Evolutionary conservation across 2,113 vertebrate genomes (phyloP).

Genomic region (Cacatua alba): DNA sequence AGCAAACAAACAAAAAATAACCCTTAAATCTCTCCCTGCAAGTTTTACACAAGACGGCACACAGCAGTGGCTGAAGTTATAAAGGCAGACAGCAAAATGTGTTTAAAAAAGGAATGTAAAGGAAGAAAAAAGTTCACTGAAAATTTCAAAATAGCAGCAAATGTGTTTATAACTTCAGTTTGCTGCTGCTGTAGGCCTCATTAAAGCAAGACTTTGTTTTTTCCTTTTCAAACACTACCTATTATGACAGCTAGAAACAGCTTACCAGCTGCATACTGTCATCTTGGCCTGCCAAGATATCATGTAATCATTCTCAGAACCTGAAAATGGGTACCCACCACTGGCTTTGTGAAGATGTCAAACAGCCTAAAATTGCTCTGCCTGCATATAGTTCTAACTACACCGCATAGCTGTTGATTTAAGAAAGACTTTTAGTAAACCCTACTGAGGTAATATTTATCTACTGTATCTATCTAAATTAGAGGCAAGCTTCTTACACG

Average conservation of each 20-base stretch:
- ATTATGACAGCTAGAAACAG: constrained; percentile 70
- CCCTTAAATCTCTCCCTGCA: not conserved
- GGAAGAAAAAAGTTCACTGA: constrained; percentile 17
- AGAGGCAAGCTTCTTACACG: constrained; percentile 48
- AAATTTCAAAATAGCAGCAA: constrained; percentile 41
- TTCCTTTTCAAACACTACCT: constrained; percentile 59
- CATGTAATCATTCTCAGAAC: constrained; percentile 60
- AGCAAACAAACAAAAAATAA: constrained; percentile 56
- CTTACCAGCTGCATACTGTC: constrained; percentile 65
- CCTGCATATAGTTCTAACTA: constrained; percentile 31
- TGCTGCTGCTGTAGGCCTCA: constrained; percentile 46
- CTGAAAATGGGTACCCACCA: constrained; percentile 42
- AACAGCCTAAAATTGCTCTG: constrained; percentile 21
- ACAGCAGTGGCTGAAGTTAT: not conserved
- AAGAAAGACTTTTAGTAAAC: constrained; percentile 48
- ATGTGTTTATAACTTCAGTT: constrained; percentile 42
- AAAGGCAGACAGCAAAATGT: constrained; percentile 11
- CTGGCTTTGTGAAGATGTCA: constrained; percentile 34
- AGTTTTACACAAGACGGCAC: not conserved
- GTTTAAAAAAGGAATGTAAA: not conserved
- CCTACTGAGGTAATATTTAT: constrained; percentile 29
- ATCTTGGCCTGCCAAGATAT: constrained; percentile 49
- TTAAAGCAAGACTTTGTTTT: constrained; percentile 53
- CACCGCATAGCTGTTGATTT: not conserved
- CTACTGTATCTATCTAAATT: constrained; percentile 47